Conservation (phyloP, 2,797 vertebrate species). For the Hydrolagus colliei region DNA sequence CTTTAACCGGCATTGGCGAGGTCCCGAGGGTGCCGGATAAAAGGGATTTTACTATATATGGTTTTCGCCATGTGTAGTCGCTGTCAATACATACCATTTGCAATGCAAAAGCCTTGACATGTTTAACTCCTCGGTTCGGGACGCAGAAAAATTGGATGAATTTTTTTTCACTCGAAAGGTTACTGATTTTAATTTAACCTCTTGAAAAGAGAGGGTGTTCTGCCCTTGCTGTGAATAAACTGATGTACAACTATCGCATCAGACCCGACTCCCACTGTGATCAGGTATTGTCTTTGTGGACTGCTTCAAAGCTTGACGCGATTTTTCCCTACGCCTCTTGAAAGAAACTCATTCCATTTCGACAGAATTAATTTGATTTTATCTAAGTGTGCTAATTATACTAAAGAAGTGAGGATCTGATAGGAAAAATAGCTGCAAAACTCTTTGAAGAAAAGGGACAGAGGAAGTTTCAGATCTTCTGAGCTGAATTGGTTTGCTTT, state of each 20-base stretch:
- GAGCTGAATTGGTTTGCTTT: background rate
- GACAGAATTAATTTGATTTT: background rate
- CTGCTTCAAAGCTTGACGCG: background rate
- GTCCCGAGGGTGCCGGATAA: too few relatives aligned
- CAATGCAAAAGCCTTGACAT: background rate
- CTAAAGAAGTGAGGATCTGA: background rate
- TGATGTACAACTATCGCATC: background rate
- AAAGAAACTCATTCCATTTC: background rate
- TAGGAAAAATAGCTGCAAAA: background rate
- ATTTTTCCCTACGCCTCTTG: background rate
- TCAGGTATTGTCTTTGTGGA: background rate
- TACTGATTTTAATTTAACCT: background rate
- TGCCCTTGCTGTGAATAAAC: conserved; percentile 11
- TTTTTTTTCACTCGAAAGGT: background rate
- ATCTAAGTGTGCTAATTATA: background rate
- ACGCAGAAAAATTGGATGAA: background rate
- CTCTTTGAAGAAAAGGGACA: background rate
- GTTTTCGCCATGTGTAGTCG: background rate
- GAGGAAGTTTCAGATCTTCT: background rate
- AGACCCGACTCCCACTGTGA: background rate
- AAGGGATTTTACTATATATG: too few relatives aligned
- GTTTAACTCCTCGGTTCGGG: background rate
- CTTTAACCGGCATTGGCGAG: too few relatives aligned
- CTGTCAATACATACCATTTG: background rate
- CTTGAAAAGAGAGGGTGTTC: background rate